Evolutionary conservation across 2,888 invertebrate species (phyloP), one percentile per base, ranked within the genome.

Genomic region (Rotaria magnacalcarata): DNA sequence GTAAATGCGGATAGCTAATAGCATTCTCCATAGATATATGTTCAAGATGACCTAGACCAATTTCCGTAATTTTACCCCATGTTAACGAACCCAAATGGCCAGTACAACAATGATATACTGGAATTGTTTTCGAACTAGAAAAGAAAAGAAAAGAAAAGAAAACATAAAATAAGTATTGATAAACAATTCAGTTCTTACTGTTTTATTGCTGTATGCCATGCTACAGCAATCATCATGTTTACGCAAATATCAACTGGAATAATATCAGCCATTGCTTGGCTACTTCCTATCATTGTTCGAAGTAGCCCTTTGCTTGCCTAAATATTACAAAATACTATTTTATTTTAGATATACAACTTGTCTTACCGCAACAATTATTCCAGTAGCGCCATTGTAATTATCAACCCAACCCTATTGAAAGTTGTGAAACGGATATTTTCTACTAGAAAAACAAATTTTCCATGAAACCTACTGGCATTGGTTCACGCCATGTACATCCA

Each of bases 311-410:
- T 94, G 0, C 94, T 94, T 85, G 93, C 88, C n/a, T 89, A 89
- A 84, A 89, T 88, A 54, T 90, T 90, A 7, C 96, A 92, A 93
- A 67, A 14, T 96, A 96, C 50, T 50, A 11, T 14, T 50, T 50
- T 50, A 0, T 97, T 96, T 97, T 97, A 89, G 95, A 94, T 0
- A 96, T 96, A 97, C 97, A 97, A 0, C 96, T 96, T 14, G 3
- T 34, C 80, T 11, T 80, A 89, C 88, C 19, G 89, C 89, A 84
- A 89, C 88, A 58, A 90, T 90, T 7, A 96, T 92, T 93, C 96
- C 74, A 11, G 96, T 96, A 0, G 97, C 96, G 0, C 97, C 97
- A 89, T 97, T 97, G 91, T 96, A 96, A 86, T 96, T 97, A 88
- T 95, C 94, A 0, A 96, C 96, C 97, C 97, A 98, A 0, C 97